Conservation (phyloP, 2,113 vertebrate genomes). For the Siniperca chuatsi region DNA sequence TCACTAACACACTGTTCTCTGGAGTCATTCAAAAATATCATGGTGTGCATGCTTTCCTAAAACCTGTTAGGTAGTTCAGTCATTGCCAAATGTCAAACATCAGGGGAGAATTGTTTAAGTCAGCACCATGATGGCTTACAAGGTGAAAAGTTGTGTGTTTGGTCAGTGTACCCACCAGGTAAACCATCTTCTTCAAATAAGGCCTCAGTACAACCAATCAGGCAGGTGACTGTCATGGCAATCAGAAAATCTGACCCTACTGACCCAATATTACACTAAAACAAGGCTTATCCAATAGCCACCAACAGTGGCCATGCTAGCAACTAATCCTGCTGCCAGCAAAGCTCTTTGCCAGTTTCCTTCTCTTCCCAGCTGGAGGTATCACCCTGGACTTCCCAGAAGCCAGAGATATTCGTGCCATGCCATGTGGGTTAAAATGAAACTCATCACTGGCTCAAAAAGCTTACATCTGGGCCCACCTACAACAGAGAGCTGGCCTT, state of each 20-base stretch:
- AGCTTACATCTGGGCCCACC: slow-evolving; percentile 71
- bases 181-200: background rate
- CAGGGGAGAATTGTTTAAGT: background rate
- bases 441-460: slow-evolving; percentile 46
- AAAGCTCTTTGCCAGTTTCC: background rate
- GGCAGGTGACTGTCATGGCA: background rate
- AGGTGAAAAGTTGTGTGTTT: background rate
- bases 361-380: background rate
- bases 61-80: background rate
- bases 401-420: slow-evolving; percentile 5
- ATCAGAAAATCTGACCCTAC: background rate
- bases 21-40: slow-evolving; percentile 38
- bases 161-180: background rate
- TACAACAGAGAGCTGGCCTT: slow-evolving; percentile 61
- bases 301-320: background rate
- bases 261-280: background rate
- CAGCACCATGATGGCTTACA: background rate
- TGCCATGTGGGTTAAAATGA: slow-evolving; percentile 11
- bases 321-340: background rate
- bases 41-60: background rate
- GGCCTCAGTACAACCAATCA: background rate
- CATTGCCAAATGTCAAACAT: background rate
- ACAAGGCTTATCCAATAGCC: background rate
- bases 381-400: slow-evolving; percentile 15
- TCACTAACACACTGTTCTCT: background rate